These are phyloP conservation scores for Ptychobarbus kaznakovi DNA, from an alignment of 2,797 vertebrate species.

Conservation along the genomic window DNA sequence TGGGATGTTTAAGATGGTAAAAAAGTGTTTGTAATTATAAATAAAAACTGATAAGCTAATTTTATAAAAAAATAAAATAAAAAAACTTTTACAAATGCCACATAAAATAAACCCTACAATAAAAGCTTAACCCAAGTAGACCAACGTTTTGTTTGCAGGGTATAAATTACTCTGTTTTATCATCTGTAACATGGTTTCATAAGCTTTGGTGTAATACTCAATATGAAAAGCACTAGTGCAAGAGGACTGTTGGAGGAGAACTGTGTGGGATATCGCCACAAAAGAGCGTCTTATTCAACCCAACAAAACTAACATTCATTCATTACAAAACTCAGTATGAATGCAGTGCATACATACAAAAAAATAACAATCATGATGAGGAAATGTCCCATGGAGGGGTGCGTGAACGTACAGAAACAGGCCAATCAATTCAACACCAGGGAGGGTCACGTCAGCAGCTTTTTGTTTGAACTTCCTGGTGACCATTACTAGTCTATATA, in stretches of 20 bases:
- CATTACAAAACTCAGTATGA: conserved; percentile 1
- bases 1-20: background rate
- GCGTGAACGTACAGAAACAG: background rate
- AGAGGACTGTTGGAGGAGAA: background rate
- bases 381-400: background rate
- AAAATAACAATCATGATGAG: background rate
- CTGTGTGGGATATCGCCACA: conserved; percentile 22
- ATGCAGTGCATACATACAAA: conserved; percentile 15
- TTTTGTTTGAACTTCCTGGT: conserved; percentile 45
- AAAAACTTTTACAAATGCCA: background rate
- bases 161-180: background rate
- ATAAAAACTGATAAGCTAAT: background rate
- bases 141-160: background rate
- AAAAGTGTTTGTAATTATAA: background rate
- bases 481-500: conserved; percentile 51
- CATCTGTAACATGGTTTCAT: background rate
- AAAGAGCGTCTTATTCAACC: conserved; percentile 32
- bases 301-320: conserved; percentile 46
- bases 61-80: background rate
- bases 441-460: conserved; percentile 32
- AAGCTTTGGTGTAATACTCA: background rate
- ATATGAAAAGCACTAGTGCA: background rate
- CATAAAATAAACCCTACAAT: background rate
- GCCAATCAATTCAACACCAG: conserved; percentile 39
- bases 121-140: background rate